Conservation (phyloP, 2,888 invertebrate species). For the Plebejus melissa region DNA sequence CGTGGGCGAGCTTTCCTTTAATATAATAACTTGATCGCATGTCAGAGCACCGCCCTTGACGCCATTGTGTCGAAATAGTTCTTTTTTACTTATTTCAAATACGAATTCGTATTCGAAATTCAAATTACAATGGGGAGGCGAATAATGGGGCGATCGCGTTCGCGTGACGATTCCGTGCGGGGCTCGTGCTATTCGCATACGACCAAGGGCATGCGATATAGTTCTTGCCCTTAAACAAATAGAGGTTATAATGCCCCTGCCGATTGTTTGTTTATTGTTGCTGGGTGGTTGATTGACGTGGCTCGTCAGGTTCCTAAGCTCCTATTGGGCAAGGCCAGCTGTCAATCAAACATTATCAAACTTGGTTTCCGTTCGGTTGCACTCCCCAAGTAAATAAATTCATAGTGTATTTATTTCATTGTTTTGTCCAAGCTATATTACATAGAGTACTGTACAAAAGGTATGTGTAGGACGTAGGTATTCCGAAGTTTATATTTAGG, state of each 20-base stretch:
- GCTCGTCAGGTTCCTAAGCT: conserved; percentile 87
- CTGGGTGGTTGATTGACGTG: conserved; percentile 83
- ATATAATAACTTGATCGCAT: conserved; percentile 80
- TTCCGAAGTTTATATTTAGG: conserved; percentile 1
- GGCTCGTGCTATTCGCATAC: conserved; percentile 55
- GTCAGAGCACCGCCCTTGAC: conserved; percentile 79
- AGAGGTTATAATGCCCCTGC: conserved; percentile 48
- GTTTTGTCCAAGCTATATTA: background rate
- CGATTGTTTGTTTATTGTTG: conserved; percentile 49
- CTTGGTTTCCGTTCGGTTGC: conserved; percentile 50
- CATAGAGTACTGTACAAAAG: background rate
- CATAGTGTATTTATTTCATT: conserved; percentile 16
- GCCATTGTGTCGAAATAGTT: conserved; percentile 78
- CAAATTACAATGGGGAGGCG: conserved; percentile 78
- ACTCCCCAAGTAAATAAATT: conserved; percentile 7
- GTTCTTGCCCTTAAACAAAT: conserved; percentile 43
- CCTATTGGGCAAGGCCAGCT: conserved; percentile 88
- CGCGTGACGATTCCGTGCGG: conserved; percentile 61
- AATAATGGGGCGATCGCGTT: conserved; percentile 78
- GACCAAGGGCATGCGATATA: conserved; percentile 47
- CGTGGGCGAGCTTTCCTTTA: conserved; percentile 74
- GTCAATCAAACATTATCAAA: conserved; percentile 83
- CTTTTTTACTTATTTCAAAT: conserved; percentile 79
- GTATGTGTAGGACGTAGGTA: background rate
- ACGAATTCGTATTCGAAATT: conserved; percentile 79